Conservation (phyloP, 35 echinoderm and acorn worm genomes). For the Stichopus chloronotus region DNA sequence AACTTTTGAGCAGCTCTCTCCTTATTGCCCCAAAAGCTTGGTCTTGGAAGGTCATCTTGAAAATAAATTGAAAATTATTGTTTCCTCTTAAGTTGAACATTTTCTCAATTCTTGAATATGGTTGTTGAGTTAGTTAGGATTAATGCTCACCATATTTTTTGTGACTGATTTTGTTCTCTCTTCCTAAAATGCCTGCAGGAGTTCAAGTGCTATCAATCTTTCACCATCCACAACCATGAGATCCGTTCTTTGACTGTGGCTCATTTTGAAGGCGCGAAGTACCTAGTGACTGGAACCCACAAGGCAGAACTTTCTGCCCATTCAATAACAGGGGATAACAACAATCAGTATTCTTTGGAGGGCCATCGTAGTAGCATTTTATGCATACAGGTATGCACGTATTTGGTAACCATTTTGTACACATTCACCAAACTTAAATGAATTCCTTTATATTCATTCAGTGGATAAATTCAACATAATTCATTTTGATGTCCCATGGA, state of each 20-base stretch:
- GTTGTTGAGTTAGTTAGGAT: too few relatives aligned
- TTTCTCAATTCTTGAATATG: too few relatives aligned
- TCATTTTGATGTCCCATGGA: too few relatives aligned
- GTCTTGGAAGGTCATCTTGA: too few relatives aligned
- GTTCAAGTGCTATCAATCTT: slow-evolving; percentile 16
- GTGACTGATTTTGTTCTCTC: background rate
- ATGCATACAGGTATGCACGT: background rate
- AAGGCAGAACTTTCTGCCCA: background rate
- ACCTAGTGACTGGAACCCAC: background rate
- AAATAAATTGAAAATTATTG: too few relatives aligned
- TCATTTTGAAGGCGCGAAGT: background rate
- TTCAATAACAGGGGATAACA: background rate
- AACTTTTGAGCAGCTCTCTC: too few relatives aligned
- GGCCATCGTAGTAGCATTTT: slow-evolving; percentile 16
- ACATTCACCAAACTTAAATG: too few relatives aligned
- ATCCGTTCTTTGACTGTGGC: background rate
- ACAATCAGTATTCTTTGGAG: background rate
- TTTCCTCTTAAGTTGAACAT: too few relatives aligned
- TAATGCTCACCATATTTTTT: too few relatives aligned
- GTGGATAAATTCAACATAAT: too few relatives aligned
- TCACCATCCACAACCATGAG: slow-evolving; percentile 15
- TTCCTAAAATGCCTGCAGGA: background rate
- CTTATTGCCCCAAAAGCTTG: too few relatives aligned
- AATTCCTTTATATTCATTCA: too few relatives aligned
- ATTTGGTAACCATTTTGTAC: background rate